These are phyloP conservation scores for Aradophagus sp. DNA, from an alignment of 1,140 invertebrate genomes.

Conservation along the genomic window DNA sequence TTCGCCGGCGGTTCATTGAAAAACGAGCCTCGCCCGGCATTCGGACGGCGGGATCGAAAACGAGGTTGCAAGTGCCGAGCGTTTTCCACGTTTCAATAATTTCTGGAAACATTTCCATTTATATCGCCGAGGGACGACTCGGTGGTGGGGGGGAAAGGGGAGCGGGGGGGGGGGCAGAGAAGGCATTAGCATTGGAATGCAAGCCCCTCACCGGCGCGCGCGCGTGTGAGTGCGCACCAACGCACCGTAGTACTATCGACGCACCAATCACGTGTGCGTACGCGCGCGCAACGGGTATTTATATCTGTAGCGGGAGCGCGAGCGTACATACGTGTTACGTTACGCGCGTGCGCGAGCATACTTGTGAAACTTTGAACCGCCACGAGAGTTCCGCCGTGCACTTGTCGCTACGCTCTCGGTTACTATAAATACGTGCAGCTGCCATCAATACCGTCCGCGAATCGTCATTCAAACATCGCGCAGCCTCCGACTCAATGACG, in stretches of 20 bases:
- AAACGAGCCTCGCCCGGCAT: constrained; percentile 1
- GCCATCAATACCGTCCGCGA: constrained; percentile 21
- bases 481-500: too few relatives aligned
- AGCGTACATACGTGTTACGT: too few relatives aligned
- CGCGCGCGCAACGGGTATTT: constrained; percentile 64
- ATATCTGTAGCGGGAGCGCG: constrained; percentile 29
- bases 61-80: constrained; percentile 15
- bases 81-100: constrained; percentile 38
- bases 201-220: constrained; percentile 60
- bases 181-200: constrained; percentile 72
- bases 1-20: too few relatives aligned
- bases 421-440: constrained; percentile 33
- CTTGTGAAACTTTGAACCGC: constrained; percentile 34
- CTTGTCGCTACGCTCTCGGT: constrained; percentile 30
- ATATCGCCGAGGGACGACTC: constrained; percentile 28
- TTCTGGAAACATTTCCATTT: constrained; percentile 46
- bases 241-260: constrained; percentile 60
- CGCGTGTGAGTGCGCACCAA: constrained; percentile 63
- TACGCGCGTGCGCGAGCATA: constrained; percentile 67
- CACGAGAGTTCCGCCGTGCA: constrained; percentile 31
- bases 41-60: constrained; percentile 9
- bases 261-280: constrained; percentile 53
- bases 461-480: constrained; percentile 22
- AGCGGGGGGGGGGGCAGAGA: constrained; percentile 44
- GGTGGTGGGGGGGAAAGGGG: constrained; percentile 43